Evolutionary conservation across 2,113 vertebrate genomes (phyloP).

Genomic region (Hypanus sabinus): DNA sequence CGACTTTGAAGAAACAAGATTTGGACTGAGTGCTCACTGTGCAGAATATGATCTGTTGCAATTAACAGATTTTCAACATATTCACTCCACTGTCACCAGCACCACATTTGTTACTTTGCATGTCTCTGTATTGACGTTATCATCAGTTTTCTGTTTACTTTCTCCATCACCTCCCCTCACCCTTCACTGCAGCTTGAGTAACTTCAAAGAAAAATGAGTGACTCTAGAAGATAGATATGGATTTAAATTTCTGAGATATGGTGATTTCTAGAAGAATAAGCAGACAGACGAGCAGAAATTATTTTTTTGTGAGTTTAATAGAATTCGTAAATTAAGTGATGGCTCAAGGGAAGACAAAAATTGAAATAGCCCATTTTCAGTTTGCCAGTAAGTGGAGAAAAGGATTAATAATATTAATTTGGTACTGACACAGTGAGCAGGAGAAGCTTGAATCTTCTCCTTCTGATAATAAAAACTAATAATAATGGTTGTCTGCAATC

Average conservation of each 20-base stretch:
- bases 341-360: conserved; percentile 12
- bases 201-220: not conserved
- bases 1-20: too few species aligned
- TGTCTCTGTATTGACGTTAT: too few species aligned
- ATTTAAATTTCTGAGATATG: not conserved
- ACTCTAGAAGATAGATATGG: not conserved
- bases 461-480: not conserved
- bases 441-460: not conserved
- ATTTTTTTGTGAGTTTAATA: not conserved
- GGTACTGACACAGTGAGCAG: not conserved
- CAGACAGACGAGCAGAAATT: not conserved
- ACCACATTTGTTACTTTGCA: too few species aligned
- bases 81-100: too few species aligned
- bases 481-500: conserved; percentile 16
- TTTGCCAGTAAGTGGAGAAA: not conserved
- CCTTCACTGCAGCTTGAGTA: too few species aligned
- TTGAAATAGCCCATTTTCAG: conserved; percentile 4
- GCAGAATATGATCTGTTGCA: too few species aligned
- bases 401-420: conserved; percentile 1
- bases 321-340: not conserved
- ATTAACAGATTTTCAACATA: too few species aligned
- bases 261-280: not conserved
- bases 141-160: too few species aligned
- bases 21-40: too few species aligned
- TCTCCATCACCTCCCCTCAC: too few species aligned